Conservation (phyloP, 1,140 invertebrate species). For the Camponotus pennsylvanicus region DNA sequence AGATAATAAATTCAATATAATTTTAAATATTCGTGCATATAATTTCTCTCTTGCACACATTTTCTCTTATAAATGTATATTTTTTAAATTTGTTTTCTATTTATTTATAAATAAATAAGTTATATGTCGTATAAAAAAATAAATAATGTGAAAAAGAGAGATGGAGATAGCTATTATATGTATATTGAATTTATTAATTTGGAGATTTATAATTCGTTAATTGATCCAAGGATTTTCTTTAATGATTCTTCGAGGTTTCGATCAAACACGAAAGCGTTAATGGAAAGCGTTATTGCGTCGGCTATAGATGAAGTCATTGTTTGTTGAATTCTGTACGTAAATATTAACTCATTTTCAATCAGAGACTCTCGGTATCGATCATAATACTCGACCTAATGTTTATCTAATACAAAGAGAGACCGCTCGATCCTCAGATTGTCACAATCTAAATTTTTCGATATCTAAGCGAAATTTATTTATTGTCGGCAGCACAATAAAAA, state of each 20-base stretch:
- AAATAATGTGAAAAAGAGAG: neutral
- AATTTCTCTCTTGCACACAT: too few species aligned
- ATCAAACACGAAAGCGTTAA: slow-evolving; percentile 70
- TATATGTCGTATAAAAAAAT: neutral
- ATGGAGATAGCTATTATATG: too few species aligned
- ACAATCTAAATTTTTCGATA: neutral
- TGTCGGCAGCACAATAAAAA: neutral
- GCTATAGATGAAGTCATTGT: slow-evolving; percentile 59
- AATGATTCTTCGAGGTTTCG: neutral
- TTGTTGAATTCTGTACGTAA: slow-evolving; percentile 51
- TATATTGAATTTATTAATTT: neutral
- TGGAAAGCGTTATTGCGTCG: slow-evolving; percentile 57
- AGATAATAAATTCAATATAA: too few species aligned
- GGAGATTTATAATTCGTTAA: neutral
- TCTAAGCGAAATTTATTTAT: neutral
- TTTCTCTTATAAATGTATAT: too few species aligned
- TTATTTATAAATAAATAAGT: too few species aligned
- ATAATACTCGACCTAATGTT: neutral
- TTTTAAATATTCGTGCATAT: too few species aligned
- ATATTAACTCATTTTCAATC: slow-evolving; percentile 29
- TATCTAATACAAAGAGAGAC: neutral
- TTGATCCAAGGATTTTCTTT: neutral
- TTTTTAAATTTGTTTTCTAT: too few species aligned
- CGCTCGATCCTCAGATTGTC: neutral
- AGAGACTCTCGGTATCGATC: neutral